Base-by-base conservation (phyloP, 1,140 invertebrate species). In the Adelges cooleyi region DNA sequence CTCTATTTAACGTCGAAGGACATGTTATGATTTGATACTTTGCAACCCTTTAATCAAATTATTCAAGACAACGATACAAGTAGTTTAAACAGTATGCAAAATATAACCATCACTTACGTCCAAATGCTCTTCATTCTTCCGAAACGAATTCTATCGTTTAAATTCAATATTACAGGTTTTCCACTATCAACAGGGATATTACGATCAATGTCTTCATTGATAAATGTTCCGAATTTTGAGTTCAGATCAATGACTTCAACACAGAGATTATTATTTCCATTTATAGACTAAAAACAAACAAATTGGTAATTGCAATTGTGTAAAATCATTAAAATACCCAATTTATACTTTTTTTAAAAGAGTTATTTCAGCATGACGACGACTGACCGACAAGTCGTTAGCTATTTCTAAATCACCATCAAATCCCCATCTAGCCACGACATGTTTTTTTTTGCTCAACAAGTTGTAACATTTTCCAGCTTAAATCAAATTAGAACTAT, bases 211-310 rank as follows among this genome's bases (percentile, higher is more conserved):
- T 22, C 54, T 20, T 22, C 33, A 27, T 66, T 66, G 1, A 66
- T 18, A 27, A 17, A 66, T 11, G 65, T 66, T 22, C 65, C 65
- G 48, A n/a, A 66, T 13, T 66, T 66, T 2, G 65, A 66, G 13
- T 38, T n/a, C 1, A 20, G 44, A 13, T 62, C 51, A 0, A 38
- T 17, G 8, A 54, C 11, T 56, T 27, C 15, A n/a, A 66, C 46
- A 33, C 15, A 5, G 6, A n/a, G n/a, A n/a, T n/a, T n/a, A n/a
- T n/a, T n/a, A 66, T 40, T 23, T 36, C 42, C 1, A 15, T 22
- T 4, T 4, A 48, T 1, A 23, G 9, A 2, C n/a, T n/a, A n/a
- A n/a, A n/a, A n/a, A n/a, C n/a, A n/a, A n/a, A n/a, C n/a, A n/a
- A n/a, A n/a, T n/a, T n/a, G n/a, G n/a, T n/a, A n/a, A n/a, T n/a